A percentile compares a stretch with the other conserved stretches of the same genome.
phyloP scores from a whole-genome alignment of 2,797 vertebrate species.

The Pangasius mekongensis region DNA sequence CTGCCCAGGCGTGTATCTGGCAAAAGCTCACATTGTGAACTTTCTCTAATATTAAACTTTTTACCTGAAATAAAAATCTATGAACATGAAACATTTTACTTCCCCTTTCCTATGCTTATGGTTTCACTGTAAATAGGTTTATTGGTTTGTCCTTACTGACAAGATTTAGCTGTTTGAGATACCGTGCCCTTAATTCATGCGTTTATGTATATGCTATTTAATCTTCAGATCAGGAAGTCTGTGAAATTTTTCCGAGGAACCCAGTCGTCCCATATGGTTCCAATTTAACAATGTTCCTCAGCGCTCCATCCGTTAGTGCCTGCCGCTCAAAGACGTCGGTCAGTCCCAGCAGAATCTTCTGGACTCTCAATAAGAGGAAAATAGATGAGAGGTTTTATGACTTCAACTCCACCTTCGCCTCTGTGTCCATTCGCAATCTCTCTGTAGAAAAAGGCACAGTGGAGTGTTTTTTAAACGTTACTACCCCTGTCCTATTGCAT shows the following conservation, averaged over 20 bases:
- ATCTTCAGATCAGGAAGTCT: not conserved
- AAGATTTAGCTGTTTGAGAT: not conserved
- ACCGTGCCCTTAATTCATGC: too few relatives aligned
- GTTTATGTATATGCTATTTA: not conserved
- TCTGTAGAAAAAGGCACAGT: not conserved
- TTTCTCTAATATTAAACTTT: not conserved
- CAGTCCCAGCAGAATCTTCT: conserved; percentile 7
- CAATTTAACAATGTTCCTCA: not conserved
- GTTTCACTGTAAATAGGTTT: not conserved
- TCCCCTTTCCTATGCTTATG: not conserved
- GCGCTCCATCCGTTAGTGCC: not conserved
- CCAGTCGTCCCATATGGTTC: conserved; percentile 16
- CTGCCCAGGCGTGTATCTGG: not conserved
- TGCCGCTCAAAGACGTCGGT: not conserved
- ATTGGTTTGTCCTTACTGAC: not conserved
- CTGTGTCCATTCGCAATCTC: conserved; percentile 7
- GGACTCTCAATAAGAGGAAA: conserved; percentile 26
- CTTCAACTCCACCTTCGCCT: conserved; percentile 26
- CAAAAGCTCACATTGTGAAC: not conserved
- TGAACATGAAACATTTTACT: not conserved
- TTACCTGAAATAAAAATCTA: not conserved
- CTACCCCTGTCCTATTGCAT: not conserved
- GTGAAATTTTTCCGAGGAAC: not conserved
- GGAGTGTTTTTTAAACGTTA: conserved; percentile 8
- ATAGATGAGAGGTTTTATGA: conserved; percentile 7